These are phyloP conservation scores for Drosophila sp. DNA, from an alignment of 1,140 invertebrate species.

Conservation along the genomic window DNA sequence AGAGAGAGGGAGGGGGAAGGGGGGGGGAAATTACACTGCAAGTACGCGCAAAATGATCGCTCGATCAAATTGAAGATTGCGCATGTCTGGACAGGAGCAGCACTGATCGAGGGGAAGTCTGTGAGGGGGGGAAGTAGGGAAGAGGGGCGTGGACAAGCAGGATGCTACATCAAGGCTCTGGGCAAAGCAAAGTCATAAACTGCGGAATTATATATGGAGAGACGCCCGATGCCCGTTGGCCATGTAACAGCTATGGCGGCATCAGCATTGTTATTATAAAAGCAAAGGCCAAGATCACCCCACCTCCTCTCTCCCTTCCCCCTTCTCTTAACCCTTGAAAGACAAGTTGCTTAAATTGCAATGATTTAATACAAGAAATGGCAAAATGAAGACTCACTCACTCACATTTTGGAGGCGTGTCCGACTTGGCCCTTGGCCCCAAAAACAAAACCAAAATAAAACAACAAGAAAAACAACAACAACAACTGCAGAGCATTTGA, in stretches of 20 bases:
- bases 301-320: neutral
- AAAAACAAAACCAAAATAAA: constrained; percentile 22
- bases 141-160: neutral
- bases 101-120: neutral
- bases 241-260: constrained; percentile 76
- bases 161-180: constrained; percentile 30
- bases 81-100: constrained; percentile 10
- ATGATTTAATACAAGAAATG: constrained; percentile 72
- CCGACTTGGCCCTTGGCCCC: constrained; percentile 73
- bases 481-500: constrained; percentile 37
- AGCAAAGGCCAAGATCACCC: constrained; percentile 40
- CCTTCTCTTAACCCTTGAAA: neutral
- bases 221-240: constrained; percentile 43
- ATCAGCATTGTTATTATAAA: constrained; percentile 71
- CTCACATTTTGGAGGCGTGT: constrained; percentile 53
- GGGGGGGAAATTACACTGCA: constrained; percentile 63
- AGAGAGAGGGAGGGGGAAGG: neutral
- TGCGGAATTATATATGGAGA: constrained; percentile 65
- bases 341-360: constrained; percentile 61
- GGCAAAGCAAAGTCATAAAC: constrained; percentile 63
- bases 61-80: constrained; percentile 71
- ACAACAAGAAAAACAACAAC: constrained; percentile 19
- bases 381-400: constrained; percentile 78
- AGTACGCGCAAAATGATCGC: constrained; percentile 76
- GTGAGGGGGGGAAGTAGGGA: constrained; percentile 1